These are phyloP conservation scores for Azemiops feae DNA, from an alignment of 2,113 vertebrate genomes.

Conservation along the genomic window DNA sequence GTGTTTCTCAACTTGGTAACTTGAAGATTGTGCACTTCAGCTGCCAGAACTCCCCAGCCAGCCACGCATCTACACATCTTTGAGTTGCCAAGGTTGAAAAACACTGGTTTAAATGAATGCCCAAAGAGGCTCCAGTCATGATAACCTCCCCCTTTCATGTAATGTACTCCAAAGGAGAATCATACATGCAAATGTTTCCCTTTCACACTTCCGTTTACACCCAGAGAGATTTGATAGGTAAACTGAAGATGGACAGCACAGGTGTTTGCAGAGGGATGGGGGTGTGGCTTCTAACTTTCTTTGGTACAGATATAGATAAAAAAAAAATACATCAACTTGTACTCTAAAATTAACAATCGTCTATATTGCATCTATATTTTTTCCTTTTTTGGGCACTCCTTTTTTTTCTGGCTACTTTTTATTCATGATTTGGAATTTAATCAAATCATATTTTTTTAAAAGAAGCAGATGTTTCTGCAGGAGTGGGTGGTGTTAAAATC, in stretches of 20 bases:
- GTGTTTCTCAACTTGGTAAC: not conserved
- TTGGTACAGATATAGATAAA: not conserved
- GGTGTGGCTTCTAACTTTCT: not conserved
- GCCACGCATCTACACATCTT: not conserved
- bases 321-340: not conserved
- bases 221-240: not conserved
- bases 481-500: not conserved
- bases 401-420: not conserved
- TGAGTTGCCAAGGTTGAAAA: not conserved
- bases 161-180: not conserved
- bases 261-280: not conserved
- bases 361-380: not conserved
- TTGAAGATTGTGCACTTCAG: not conserved
- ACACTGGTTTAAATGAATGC: not conserved
- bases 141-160: not conserved
- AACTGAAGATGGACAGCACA: not conserved
- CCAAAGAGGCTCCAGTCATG: not conserved
- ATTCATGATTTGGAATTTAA: not conserved
- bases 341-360: not conserved
- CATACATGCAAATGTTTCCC: not conserved
- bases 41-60: not conserved
- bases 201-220: not conserved
- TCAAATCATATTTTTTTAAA: not conserved
- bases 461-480: not conserved
- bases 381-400: not conserved